phyloP scores from a whole-genome alignment of 2,888 invertebrate species.

The Aradus depressus region DNA sequence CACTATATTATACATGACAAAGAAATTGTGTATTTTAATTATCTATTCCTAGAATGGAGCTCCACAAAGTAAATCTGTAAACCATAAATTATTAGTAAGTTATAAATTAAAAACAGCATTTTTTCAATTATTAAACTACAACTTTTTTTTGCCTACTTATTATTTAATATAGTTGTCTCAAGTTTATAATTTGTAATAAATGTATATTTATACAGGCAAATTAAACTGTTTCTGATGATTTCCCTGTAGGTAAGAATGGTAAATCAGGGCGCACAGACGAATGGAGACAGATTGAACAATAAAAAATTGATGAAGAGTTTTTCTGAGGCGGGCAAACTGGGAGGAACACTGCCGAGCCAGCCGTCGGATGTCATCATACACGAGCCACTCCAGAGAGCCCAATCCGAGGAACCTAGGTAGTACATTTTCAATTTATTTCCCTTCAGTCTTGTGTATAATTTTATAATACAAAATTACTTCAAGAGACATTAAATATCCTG shows the following conservation, averaged over 20 bases:
- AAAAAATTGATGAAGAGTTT: constrained; percentile 72
- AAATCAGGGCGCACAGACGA: constrained; percentile 82
- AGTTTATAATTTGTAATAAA: constrained; percentile 1
- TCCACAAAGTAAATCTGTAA: too few relatives aligned
- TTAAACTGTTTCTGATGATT: background rate
- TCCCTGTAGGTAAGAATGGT: constrained; percentile 63
- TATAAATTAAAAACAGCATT: background rate
- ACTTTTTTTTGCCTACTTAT: background rate
- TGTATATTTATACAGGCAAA: constrained; percentile 7
- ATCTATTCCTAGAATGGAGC: too few relatives aligned
- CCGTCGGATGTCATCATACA: constrained; percentile 43
- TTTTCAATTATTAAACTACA: background rate
- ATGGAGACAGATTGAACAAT: constrained; percentile 58
- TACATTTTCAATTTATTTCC: background rate
- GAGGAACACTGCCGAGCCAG: constrained; percentile 35
- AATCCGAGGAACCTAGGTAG: constrained; percentile 55
- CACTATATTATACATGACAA: too few relatives aligned
- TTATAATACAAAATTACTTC: background rate
- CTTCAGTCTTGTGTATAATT: background rate
- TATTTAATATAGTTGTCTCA: background rate
- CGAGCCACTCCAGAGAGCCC: constrained; percentile 67
- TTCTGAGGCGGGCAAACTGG: constrained; percentile 51
- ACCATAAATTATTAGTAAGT: background rate
- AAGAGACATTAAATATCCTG: too few relatives aligned
- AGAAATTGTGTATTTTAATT: too few relatives aligned